phyloP scores from a whole-genome alignment of 2,113 vertebrate species.

The Serilophus lunatus region DNA sequence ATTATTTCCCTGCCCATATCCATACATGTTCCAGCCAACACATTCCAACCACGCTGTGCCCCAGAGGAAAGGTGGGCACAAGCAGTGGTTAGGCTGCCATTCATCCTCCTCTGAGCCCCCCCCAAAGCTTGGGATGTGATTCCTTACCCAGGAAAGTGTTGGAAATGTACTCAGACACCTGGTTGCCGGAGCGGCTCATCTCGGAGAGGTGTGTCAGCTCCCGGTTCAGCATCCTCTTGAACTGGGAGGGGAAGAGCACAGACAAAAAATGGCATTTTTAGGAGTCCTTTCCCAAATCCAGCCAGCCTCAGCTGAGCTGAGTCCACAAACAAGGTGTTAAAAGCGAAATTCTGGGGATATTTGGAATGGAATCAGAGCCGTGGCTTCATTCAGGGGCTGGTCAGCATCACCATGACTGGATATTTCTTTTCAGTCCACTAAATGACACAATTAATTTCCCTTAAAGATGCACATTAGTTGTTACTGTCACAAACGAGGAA shows the following conservation, averaged over 20 bases:
- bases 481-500: neutral
- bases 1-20: neutral
- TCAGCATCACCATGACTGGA: neutral
- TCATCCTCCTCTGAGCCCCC: neutral
- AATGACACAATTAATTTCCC: neutral
- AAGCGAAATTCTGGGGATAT: neutral
- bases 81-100: neutral
- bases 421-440: neutral
- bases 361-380: neutral
- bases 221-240: constrained; percentile 98
- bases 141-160: constrained; percentile 96
- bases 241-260: constrained; percentile 75
- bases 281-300: neutral
- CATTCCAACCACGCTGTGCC: neutral
- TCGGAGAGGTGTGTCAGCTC: constrained; percentile 97
- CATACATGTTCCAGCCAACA: no score
- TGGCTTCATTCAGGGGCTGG: neutral
- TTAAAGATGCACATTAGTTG: neutral
- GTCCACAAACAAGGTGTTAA: neutral
- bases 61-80: neutral
- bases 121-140: neutral
- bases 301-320: neutral
- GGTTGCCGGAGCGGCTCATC: constrained; percentile 98
- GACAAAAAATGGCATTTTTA: neutral
- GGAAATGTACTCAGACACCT: constrained; percentile 98